These are phyloP conservation scores for Perca schrenkii DNA, from an alignment of 2,113 vertebrate genomes.

Conservation along the genomic window DNA sequence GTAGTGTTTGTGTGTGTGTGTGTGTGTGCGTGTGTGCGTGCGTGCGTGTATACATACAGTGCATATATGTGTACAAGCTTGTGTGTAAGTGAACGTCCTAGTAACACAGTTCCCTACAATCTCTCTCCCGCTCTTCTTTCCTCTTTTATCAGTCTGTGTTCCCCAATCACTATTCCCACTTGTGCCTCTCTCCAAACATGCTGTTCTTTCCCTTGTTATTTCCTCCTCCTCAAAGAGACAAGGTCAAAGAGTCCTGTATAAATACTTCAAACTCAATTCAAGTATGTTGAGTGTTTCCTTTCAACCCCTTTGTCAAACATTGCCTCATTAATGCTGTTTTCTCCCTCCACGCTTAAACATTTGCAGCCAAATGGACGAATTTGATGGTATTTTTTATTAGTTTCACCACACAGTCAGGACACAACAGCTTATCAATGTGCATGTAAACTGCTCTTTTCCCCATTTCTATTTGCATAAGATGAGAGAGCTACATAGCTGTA, in stretches of 20 bases:
- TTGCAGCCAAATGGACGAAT: slow-evolving; percentile 26
- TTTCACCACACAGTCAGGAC: slow-evolving; percentile 21
- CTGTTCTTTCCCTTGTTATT: slow-evolving; percentile 70
- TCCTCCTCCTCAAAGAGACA: slow-evolving; percentile 72
- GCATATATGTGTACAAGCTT: slow-evolving; percentile 18
- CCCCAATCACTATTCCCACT: slow-evolving; percentile 77
- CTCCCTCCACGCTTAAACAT: slow-evolving; percentile 28
- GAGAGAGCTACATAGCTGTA: slow-evolving; percentile 45
- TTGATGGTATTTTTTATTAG: slow-evolving; percentile 35
- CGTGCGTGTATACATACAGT: slow-evolving; percentile 34
- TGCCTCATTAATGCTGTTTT: slow-evolving; percentile 45
- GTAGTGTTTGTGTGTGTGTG: slow-evolving; percentile 51
- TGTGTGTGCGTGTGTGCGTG: slow-evolving; percentile 25
- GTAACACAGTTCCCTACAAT: slow-evolving; percentile 79
- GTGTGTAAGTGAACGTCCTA: slow-evolving; percentile 50
- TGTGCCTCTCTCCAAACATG: slow-evolving; percentile 72
- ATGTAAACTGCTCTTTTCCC: slow-evolving; percentile 54
- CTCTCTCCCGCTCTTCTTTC: slow-evolving; percentile 58
- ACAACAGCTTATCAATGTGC: slow-evolving; percentile 43
- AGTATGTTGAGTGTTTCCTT: slow-evolving; percentile 53
- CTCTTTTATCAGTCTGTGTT: slow-evolving; percentile 76
- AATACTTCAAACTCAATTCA: slow-evolving; percentile 71
- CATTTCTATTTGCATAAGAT: slow-evolving; percentile 62
- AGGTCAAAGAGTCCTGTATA: slow-evolving; percentile 76
- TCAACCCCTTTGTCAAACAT: slow-evolving; percentile 44